Conservation (phyloP, 2,113 vertebrate species). For the Aegotheles bennettii region DNA sequence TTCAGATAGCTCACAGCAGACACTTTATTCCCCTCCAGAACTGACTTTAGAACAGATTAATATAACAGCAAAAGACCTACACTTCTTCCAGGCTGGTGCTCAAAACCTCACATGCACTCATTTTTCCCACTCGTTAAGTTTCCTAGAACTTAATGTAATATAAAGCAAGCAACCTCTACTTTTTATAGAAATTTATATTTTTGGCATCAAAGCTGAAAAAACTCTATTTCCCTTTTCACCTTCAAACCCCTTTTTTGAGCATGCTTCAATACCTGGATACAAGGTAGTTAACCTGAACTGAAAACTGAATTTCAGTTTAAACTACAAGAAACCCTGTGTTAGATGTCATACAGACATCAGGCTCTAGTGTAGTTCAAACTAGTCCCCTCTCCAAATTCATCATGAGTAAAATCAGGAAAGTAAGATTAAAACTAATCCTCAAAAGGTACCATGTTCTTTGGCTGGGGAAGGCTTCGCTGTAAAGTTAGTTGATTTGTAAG, state of each 20-base stretch:
- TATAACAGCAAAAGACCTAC: not conserved
- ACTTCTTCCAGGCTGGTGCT: not conserved
- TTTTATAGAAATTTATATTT: not conserved
- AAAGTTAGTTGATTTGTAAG: not conserved
- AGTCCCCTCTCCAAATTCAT: not conserved
- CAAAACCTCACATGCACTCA: not conserved
- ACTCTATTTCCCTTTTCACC: not conserved
- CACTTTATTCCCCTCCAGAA: not conserved
- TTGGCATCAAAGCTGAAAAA: not conserved
- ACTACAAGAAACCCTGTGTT: not conserved
- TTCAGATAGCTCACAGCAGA: no score
- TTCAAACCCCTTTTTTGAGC: not conserved
- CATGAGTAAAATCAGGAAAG: not conserved
- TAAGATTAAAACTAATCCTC: not conserved
- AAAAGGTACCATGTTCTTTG: not conserved
- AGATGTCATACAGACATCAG: not conserved
- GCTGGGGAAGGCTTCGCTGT: not conserved
- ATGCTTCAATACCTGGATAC: not conserved
- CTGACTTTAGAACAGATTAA: not conserved
- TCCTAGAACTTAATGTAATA: not conserved
- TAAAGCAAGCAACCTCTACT: not conserved
- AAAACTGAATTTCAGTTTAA: not conserved
- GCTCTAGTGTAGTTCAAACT: not conserved
- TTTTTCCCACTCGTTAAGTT: not conserved
- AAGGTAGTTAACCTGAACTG: not conserved